Evolutionary conservation across 1,140 invertebrate species (phyloP).

Genomic region (Cheumatopsyche charites): DNA sequence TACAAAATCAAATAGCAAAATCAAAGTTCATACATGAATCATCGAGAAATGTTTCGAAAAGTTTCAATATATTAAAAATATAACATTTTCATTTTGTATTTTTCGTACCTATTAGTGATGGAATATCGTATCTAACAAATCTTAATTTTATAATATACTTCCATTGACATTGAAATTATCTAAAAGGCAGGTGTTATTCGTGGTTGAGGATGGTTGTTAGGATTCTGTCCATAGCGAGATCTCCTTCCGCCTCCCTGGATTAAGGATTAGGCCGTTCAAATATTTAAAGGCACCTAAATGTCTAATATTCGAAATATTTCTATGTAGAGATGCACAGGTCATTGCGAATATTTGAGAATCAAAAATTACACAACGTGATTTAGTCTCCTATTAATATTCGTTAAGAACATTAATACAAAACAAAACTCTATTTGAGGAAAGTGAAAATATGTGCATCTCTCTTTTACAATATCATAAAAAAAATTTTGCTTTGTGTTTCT

Average conservation of each 20-base stretch:
- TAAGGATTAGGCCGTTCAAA: conserved; percentile 49
- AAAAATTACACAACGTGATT: too few relatives aligned
- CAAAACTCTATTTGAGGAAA: too few relatives aligned
- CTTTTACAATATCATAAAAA: too few relatives aligned
- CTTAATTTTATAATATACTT: conserved; percentile 1
- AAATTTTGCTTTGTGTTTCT: too few relatives aligned
- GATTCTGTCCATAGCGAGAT: conserved; percentile 47
- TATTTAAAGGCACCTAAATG: conserved; percentile 40
- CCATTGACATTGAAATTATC: conserved; percentile 17
- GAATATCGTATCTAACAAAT: not conserved
- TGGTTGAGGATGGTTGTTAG: conserved; percentile 41
- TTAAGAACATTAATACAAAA: too few relatives aligned
- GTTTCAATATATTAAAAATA: conserved; percentile 25
- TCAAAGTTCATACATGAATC: too few relatives aligned
- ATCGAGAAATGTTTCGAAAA: conserved; percentile 5
- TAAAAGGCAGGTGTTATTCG: conserved; percentile 40
- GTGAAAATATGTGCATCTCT: too few relatives aligned
- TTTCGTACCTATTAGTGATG: not conserved
- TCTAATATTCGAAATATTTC: conserved; percentile 6
- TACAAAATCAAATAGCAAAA: too few relatives aligned
- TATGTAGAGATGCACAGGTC: not conserved
- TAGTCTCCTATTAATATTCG: too few relatives aligned
- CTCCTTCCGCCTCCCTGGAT: conserved; percentile 48
- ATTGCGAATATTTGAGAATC: too few relatives aligned
- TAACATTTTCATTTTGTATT: conserved; percentile 12